Evolutionary conservation across 35 echinoderm and acorn worm genomes (phyloP), one percentile per base, ranked within the genome.

Genomic region (Ophiothrix spiculata): DNA sequence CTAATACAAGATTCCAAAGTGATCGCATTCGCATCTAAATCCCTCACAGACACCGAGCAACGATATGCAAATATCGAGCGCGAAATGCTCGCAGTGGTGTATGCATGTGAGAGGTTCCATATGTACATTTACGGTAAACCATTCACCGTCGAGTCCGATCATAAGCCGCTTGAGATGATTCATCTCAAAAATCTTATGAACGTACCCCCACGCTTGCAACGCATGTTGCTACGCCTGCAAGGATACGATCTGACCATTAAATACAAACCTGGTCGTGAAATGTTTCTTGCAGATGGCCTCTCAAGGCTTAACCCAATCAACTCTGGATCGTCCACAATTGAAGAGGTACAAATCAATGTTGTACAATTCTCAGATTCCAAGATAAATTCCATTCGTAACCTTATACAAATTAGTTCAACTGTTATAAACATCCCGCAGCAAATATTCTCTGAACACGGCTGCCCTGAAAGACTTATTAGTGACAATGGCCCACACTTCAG

Each of bases 61-160:
- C 17, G 90, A 75, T n/a, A n/a, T n/a, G n/a, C n/a, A n/a, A 86
- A 90, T 39, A 91, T 94, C 25, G 93, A 90, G n/a, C 56, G 80
- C 0, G 93, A 86, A 40, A 80, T 94, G 84, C 80, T 94, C 0
- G 93, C 84, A 0, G 84, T 94, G 12, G 83, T 85, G 0, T 86
- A 39, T 34, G 92, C 29, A 0, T 83, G 89, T 16, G 88, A 94
- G 74, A 82, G 38, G 45, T 94, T 81, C 38, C 88, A 94, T 41
- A 75, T 64, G 4, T 91, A 91, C 36, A 37, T 86, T 0, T 94
- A 91, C 77, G 93, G 83, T 0, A 82, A 81, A 38, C 69, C 0
- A 0, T 86, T 94, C 41, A 91, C 78, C 28, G 45, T 94, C 0
- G 36, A 90, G n/a, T 60, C 78, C 0, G 88, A 94, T 19, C 88